Conservation (phyloP, 2,888 invertebrate species). For the Cryptophagus acutangulus region DNA sequence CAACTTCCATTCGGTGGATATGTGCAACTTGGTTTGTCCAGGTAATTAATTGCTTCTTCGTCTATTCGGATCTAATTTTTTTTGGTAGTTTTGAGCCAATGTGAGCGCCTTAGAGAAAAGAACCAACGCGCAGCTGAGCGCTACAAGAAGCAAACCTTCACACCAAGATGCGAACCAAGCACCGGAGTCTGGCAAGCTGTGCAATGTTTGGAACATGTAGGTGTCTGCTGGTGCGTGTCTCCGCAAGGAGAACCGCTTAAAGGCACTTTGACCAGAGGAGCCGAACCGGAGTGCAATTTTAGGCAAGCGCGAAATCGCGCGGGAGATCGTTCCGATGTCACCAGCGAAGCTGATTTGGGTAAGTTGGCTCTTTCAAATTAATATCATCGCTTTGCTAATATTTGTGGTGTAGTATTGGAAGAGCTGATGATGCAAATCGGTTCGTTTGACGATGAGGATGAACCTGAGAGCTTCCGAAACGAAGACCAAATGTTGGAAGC, state of each 20-base stretch:
- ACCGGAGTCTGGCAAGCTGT: slow-evolving; percentile 76
- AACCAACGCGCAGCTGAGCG: slow-evolving; percentile 68
- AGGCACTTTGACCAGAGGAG: slow-evolving; percentile 73
- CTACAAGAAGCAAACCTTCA: slow-evolving; percentile 69
- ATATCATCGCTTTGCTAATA: background rate
- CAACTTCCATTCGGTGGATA: slow-evolving; percentile 73
- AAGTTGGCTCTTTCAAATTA: slow-evolving; percentile 14
- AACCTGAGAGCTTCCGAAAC: slow-evolving; percentile 44
- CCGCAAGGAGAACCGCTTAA: slow-evolving; percentile 76
- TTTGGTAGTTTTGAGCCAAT: slow-evolving; percentile 65
- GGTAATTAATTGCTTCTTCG: slow-evolving; percentile 45
- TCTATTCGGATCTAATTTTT: background rate
- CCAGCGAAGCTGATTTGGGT: slow-evolving; percentile 54
- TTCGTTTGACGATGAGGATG: slow-evolving; percentile 50
- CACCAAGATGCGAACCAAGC: slow-evolving; percentile 68
- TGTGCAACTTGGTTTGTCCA: slow-evolving; percentile 77
- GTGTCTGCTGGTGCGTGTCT: slow-evolving; percentile 85
- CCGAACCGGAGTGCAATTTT: slow-evolving; percentile 73
- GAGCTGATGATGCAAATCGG: slow-evolving; percentile 65
- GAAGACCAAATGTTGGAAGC: slow-evolving; percentile 23
- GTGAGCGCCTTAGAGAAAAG: slow-evolving; percentile 74
- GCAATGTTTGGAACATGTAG: slow-evolving; percentile 71
- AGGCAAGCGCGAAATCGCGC: slow-evolving; percentile 66
- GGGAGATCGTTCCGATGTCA: slow-evolving; percentile 36
- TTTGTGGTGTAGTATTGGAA: slow-evolving; percentile 55